A percentile compares a stretch with the other conserved stretches of the same genome.
Conservation (phyloP, 2,888 invertebrate genomes). For the Zeuzera pyrina region DNA sequence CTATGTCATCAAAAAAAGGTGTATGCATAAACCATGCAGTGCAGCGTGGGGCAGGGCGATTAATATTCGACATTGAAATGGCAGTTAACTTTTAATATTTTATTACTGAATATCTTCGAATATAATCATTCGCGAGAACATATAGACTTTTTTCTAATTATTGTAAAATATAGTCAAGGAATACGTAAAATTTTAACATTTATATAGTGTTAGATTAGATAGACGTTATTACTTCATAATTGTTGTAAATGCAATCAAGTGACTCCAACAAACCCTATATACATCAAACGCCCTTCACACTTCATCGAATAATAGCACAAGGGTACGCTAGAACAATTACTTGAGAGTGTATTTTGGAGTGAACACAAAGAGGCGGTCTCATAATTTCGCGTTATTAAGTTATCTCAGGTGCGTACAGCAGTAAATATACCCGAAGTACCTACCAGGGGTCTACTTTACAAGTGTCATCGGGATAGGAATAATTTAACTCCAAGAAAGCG, state of each 20-base stretch:
- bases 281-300: slow-evolving; percentile 41
- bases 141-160: too few relatives aligned
- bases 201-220: too few relatives aligned
- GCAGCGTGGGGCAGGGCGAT: too few relatives aligned
- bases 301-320: slow-evolving; percentile 58
- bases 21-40: too few relatives aligned
- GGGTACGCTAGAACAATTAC: slow-evolving; percentile 56
- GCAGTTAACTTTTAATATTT: too few relatives aligned
- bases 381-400: slow-evolving; percentile 45
- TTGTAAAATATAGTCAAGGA: too few relatives aligned
- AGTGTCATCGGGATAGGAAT: slow-evolving; percentile 23
- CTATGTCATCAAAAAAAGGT: too few relatives aligned
- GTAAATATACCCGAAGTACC: slow-evolving; percentile 31
- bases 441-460: slow-evolving; percentile 26
- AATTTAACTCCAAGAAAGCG: too few relatives aligned
- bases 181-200: too few relatives aligned
- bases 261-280: slow-evolving; percentile 27
- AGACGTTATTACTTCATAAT: slow-evolving; percentile 40
- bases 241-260: slow-evolving; percentile 32
- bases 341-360: slow-evolving; percentile 40
- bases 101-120: too few relatives aligned
- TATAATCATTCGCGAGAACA: too few relatives aligned
- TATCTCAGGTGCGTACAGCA: slow-evolving; percentile 44
- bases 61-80: too few relatives aligned
- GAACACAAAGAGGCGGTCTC: slow-evolving; percentile 25